Conservation (phyloP, 2,113 vertebrate species). For the Labeo rohita region DNA sequence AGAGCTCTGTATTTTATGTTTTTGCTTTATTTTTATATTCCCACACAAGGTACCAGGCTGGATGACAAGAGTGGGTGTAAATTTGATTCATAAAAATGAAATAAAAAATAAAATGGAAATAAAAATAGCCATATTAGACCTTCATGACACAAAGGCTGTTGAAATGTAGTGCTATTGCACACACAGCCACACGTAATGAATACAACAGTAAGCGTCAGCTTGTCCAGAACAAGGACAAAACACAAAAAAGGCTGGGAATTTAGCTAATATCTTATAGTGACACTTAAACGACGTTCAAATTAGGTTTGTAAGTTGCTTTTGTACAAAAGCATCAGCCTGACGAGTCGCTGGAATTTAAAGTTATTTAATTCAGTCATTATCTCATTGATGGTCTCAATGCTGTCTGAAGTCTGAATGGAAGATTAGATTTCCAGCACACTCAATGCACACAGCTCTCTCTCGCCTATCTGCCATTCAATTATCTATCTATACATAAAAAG, state of each 20-base stretch:
- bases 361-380: background rate
- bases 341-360: background rate
- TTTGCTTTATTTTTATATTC: background rate
- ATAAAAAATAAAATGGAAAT: background rate
- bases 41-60: background rate
- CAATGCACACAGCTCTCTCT: background rate
- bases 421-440: background rate
- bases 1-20: background rate
- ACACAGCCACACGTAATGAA: background rate
- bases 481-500: background rate
- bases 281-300: background rate
- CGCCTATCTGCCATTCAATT: background rate
- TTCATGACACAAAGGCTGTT: background rate
- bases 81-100: background rate
- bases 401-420: background rate
- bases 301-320: background rate
- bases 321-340: background rate
- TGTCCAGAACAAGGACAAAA: background rate
- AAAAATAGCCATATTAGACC: background rate
- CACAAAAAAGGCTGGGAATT: background rate
- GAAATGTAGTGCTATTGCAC: background rate
- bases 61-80: background rate
- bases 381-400: slow-evolving; percentile 4
- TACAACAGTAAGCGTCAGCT: background rate
- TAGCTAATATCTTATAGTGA: slow-evolving; percentile 39